Evolutionary conservation across 2,113 vertebrate genomes (phyloP).

Genomic region (Pseudopodoces humilis): DNA sequence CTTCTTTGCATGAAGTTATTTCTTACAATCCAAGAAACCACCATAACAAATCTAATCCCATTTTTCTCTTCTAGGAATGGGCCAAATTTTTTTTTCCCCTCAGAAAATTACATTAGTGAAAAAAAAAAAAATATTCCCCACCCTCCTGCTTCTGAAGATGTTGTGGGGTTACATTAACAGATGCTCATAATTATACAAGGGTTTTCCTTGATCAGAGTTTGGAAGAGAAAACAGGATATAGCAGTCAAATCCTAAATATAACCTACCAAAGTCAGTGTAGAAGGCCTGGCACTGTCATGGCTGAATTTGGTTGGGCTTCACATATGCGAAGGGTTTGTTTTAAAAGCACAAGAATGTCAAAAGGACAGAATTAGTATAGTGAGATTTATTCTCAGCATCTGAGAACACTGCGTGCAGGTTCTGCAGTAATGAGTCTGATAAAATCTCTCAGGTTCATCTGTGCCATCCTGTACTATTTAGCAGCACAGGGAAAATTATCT

Average conservation of each 20-base stretch:
- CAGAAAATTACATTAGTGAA: not conserved
- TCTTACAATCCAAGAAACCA: not conserved
- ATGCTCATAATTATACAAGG: not conserved
- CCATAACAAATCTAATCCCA: not conserved
- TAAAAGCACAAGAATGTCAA: not conserved
- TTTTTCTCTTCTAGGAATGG: not conserved
- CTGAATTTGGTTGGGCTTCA: not conserved
- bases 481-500: not conserved
- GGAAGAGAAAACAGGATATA: not conserved
- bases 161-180: not conserved
- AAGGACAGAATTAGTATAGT: not conserved
- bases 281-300: not conserved
- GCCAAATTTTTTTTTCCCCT: not conserved
- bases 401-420: not conserved
- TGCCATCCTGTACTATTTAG: not conserved
- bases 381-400: not conserved
- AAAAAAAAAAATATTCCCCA: not conserved
- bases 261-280: not conserved
- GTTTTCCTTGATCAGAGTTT: not conserved
- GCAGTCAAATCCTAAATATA: not conserved
- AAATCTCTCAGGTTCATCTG: constrained; percentile 4
- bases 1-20: not conserved
- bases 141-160: not conserved
- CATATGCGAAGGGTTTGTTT: not conserved
- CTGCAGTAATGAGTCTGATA: not conserved